Percentiles rank a stretch among this genome's conserved stretches.
These are phyloP conservation scores for Cotesia typhae DNA, from an alignment of 1,140 invertebrate species.

Conservation along the genomic window DNA sequence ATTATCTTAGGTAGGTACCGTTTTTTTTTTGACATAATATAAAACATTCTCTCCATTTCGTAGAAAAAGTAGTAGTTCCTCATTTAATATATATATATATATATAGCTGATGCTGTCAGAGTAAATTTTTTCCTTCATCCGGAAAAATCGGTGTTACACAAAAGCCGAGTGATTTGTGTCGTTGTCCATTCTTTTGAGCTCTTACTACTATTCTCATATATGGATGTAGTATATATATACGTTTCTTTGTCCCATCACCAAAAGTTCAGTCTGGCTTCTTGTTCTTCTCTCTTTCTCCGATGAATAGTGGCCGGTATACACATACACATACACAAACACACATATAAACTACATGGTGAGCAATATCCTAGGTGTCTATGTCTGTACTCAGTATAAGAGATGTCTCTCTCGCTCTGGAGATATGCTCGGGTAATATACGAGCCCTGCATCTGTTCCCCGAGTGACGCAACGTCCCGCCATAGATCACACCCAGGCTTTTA, in stretches of 20 bases:
- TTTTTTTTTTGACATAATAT: no score
- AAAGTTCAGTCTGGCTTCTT: constrained; percentile 19
- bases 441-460: constrained; percentile 66
- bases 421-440: constrained; percentile 65
- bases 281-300: constrained; percentile 33
- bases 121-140: constrained; percentile 40
- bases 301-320: background rate
- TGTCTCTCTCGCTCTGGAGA: constrained; percentile 48
- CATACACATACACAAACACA: background rate
- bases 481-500: constrained; percentile 51
- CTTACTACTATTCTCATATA: background rate
- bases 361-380: background rate
- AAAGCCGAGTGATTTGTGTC: constrained; percentile 64
- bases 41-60: background rate
- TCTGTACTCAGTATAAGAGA: no score
- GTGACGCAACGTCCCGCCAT: constrained; percentile 66
- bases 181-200: constrained; percentile 59
- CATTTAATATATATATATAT: no score
- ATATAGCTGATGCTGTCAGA: background rate
- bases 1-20: no score
- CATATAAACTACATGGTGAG: background rate
- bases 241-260: constrained; percentile 34
- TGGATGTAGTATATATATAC: constrained; percentile 25
- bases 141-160: constrained; percentile 48
- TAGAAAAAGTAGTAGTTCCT: no score